Evolutionary conservation across 2,888 invertebrate species (phyloP), one percentile per base, ranked within the genome.

Genomic region (Pterobdella sp.): DNA sequence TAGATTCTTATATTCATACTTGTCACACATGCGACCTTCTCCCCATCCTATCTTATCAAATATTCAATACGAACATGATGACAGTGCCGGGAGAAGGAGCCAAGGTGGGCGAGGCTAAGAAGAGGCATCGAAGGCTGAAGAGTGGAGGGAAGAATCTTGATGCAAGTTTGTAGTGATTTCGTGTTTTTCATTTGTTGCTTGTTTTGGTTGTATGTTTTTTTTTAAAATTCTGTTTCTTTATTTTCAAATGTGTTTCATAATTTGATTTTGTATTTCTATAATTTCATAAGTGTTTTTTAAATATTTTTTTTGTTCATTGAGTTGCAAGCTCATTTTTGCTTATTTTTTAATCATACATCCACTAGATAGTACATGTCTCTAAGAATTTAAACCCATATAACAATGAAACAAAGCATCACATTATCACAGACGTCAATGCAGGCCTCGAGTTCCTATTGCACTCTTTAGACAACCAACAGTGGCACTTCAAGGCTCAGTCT

Each of bases 401-500:
- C n/a, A 1, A 34, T 34, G 32, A 14, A 60, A 32, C 3, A 14
- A 71, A 36, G 71, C 34, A 71, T 71, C 35, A 42, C 29, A 1
- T 37, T 1, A 14, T 31, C 26, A 35, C 35, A 63, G 63, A 63
- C 56, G 34, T 31, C 0, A 71, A 52, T 4, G 37, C 71, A 35
- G 71, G 71, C 37, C 31, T 71, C 22, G 95, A 95, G 85, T 96
- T 97, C 85, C 91, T 92, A 77, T 94, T 97, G 77, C 94, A 96
- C 35, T 93, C 93, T 0, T 85, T 94, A 82, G 94, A 95, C 84
- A 94, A 93, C 83, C 94, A 94, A 85, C 90, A 93, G 73, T 97
- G 96, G 96, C 92, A 95, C 81, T 97, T 98, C 86, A 95, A 96
- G 84, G 96, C 95, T 0, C 88, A 88, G 56, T 71, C 71, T n/a